A percentile compares a stretch with the other conserved stretches of the same genome.
Conservation (phyloP, 2,888 invertebrate species). For the Acutogordius australiensis region DNA sequence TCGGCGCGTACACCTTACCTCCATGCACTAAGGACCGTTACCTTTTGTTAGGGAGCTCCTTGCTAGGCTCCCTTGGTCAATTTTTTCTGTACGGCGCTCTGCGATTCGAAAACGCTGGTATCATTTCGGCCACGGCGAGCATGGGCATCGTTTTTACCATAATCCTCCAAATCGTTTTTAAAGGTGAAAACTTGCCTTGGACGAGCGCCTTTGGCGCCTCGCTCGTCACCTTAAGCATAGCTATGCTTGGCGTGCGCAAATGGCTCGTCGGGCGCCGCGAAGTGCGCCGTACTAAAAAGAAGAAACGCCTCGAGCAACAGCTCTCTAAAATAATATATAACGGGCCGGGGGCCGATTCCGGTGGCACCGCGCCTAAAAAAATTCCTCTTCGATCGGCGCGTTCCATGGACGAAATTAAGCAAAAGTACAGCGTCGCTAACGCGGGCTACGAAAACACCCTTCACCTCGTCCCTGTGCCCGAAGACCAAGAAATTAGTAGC, state of each 20-base stretch:
- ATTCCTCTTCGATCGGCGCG: too few relatives aligned
- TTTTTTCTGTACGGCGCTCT: slow-evolving; percentile 2
- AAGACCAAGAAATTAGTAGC: too few relatives aligned
- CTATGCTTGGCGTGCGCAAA: not conserved
- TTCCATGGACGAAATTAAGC: too few relatives aligned
- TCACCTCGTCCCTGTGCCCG: too few relatives aligned
- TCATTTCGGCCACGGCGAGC: slow-evolving; percentile 5
- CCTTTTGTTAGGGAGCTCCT: not conserved
- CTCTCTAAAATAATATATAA: too few relatives aligned
- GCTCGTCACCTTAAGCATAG: not conserved
- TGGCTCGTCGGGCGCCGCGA: not conserved
- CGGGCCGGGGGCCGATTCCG: too few relatives aligned
- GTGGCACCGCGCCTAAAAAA: too few relatives aligned
- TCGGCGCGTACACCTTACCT: not conserved
- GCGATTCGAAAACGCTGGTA: slow-evolving; percentile 1
- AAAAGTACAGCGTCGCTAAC: too few relatives aligned
- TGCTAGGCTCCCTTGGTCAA: slow-evolving; percentile 4
- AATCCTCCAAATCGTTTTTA: not conserved
- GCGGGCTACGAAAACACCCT: too few relatives aligned
- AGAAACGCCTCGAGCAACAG: too few relatives aligned
- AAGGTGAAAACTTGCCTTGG: slow-evolving; percentile 1
- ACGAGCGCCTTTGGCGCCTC: not conserved
- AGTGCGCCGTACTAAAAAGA: too few relatives aligned
- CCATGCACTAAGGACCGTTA: not conserved
- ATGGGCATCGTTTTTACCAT: slow-evolving; percentile 7